Evolutionary conservation across 2,888 invertebrate genomes (phyloP).

Genomic region (Emmelina monodactyla): DNA sequence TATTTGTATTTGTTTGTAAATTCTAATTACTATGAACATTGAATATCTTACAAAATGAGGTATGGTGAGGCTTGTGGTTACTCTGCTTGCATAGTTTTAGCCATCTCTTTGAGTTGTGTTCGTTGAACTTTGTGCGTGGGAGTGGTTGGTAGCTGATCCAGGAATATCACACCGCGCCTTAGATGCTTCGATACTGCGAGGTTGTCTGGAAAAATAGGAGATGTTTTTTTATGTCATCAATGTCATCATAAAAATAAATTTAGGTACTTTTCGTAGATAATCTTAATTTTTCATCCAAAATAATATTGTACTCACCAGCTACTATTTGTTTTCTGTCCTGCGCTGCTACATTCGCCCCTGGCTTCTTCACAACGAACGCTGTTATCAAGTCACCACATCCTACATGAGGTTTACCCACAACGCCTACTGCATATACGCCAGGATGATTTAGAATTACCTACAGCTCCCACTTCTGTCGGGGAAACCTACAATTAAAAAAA

Average conservation of each 20-base stretch:
- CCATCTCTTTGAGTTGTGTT: conserved; percentile 28
- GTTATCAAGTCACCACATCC: conserved; percentile 28
- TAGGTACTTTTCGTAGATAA: no score
- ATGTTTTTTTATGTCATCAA: no score
- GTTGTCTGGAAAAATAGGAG: conserved; percentile 26
- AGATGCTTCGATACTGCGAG: conserved; percentile 25
- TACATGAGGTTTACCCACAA: conserved; percentile 25
- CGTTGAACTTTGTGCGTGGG: conserved; percentile 26
- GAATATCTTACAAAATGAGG: no score
- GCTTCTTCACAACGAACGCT: conserved; percentile 25
- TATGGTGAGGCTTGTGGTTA: no score
- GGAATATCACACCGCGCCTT: conserved; percentile 30
- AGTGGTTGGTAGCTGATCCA: conserved; percentile 26
- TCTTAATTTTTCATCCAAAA: no score
- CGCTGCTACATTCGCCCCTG: conserved; percentile 19
- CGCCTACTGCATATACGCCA: conserved; percentile 28
- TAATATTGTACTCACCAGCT: no score
- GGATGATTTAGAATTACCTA: conserved; percentile 27
- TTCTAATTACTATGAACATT: no score
- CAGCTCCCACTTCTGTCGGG: conserved; percentile 29
- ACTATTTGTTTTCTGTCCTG: conserved; percentile 30
- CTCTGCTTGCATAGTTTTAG: no score
- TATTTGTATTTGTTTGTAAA: no score
- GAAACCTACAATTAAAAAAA: conserved; percentile 24
- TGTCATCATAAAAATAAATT: no score